These are phyloP conservation scores for Scyliorhinus canicula DNA, from an alignment of 2,797 vertebrate genomes.

Conservation along the genomic window DNA sequence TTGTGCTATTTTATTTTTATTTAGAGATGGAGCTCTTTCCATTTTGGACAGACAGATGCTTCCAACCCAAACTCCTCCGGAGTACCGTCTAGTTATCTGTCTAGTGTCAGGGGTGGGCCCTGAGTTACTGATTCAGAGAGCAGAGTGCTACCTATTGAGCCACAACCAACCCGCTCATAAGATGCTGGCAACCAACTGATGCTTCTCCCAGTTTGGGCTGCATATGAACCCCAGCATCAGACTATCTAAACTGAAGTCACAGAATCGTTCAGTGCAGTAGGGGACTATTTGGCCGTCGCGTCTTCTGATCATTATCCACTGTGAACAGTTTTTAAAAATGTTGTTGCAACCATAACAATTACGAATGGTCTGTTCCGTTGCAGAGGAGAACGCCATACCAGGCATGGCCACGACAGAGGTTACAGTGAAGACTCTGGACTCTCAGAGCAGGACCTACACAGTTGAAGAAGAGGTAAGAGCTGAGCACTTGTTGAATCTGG, in stretches of 20 bases:
- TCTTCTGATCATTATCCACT: background rate
- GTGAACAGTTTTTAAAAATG: background rate
- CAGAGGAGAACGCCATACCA: background rate
- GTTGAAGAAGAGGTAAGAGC: constrained; percentile 73
- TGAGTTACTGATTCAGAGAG: background rate
- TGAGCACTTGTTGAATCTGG: background rate
- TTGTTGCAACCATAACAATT: background rate
- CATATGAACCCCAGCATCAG: too few species aligned
- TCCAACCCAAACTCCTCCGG: background rate
- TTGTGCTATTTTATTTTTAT: background rate
- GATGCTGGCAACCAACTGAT: background rate
- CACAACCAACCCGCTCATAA: background rate
- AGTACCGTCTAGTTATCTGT: background rate
- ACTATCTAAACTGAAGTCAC: background rate
- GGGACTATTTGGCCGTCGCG: background rate
- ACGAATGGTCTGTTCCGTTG: background rate
- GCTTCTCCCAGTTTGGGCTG: too few species aligned
- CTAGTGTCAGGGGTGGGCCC: background rate
- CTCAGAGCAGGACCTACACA: constrained; percentile 80
- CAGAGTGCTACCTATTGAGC: too few species aligned
- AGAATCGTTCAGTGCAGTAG: background rate
- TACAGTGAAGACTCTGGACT: constrained; percentile 86
- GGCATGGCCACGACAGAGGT: constrained; percentile 65
- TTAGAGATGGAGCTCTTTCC: background rate
- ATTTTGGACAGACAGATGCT: background rate